Evolutionary conservation across 2,888 invertebrate genomes (phyloP), one percentile per base, ranked within the genome.

Genomic region (Proisotoma minuta): DNA sequence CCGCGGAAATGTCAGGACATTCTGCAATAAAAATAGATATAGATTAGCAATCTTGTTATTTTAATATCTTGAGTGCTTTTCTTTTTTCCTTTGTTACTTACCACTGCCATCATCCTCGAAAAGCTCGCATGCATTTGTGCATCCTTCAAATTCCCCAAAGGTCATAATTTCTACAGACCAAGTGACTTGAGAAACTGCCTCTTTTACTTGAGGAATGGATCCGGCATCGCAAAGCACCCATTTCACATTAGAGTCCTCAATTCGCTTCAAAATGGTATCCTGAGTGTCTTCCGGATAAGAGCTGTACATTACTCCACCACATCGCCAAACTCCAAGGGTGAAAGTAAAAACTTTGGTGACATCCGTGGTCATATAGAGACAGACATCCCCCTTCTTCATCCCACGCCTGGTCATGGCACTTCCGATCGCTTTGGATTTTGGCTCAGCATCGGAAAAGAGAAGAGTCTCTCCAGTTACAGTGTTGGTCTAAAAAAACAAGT

Each of bases 271-370:
- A 2, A 70, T 51, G 5, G 71, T 71, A 50, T 71, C 71, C 61
- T 69, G 60, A n/a, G 70, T 71, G 57, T 72, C 72, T 59, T 72
- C 72, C 1, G 70, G 72, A 51, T 72, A 72, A 2, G 69, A 69
- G 29, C 62, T 62, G 57, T 68, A 66, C 69, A 70, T 69, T 26
- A 69, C 56, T 34, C 72, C 72, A 2, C 69, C 69, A 20, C 58
- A 20, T 43, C 72, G 48, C 72, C 70, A 71, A 8, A 70, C 67
- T 20, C 72, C 72, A 8, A 71, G 15, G 8, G 69, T 67, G 39
- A 67, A 65, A 4, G 61, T 59, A 60, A 62, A 72, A 27, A 72
- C 68, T 40, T 60, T 57, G 24, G 70, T 70, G 22, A 72, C 70
- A 48, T 73, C 68, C 15, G 62, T 62, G 12, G 73, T 70, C 65